Evolutionary conservation across 2,113 vertebrate genomes (phyloP).

Genomic region (Pluvianellus socialis): DNA sequence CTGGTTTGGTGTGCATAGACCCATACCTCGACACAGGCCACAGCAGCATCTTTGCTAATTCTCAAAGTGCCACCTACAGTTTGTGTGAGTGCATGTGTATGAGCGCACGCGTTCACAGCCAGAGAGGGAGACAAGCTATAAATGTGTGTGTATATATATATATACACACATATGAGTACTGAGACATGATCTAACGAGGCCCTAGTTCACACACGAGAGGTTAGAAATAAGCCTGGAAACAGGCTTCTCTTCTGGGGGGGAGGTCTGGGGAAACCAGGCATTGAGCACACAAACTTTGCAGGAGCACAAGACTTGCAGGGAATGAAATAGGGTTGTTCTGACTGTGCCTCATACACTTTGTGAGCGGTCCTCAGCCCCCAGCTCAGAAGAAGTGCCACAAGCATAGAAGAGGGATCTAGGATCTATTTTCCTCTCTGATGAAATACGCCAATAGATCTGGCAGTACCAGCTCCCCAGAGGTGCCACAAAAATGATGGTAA

Average conservation of each 20-base stretch:
- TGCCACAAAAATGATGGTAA: fast-evolving
- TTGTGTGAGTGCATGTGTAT: not conserved
- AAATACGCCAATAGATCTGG: not conserved
- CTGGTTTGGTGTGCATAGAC: not conserved
- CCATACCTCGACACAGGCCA: not conserved
- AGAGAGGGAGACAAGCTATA: not conserved
- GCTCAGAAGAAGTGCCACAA: not conserved
- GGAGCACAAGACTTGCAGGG: not conserved
- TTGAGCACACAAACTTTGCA: not conserved
- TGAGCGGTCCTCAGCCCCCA: not conserved
- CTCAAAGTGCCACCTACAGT: slow-evolving; percentile 64
- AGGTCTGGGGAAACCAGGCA: not conserved
- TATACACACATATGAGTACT: not conserved
- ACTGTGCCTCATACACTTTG: too few relatives aligned
- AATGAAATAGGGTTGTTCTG: not conserved
- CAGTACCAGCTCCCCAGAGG: not conserved
- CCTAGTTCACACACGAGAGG: not conserved
- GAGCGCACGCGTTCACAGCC: not conserved
- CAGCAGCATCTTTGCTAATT: slow-evolving; percentile 28
- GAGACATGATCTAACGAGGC: not conserved
- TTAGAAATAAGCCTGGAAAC: not conserved
- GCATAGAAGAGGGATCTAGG: not conserved
- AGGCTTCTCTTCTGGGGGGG: not conserved
- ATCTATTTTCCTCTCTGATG: not conserved
- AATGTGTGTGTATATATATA: not conserved